Conservation (phyloP, 64 coral and sea anemone species). For the Dendronephthya gigantea region DNA sequence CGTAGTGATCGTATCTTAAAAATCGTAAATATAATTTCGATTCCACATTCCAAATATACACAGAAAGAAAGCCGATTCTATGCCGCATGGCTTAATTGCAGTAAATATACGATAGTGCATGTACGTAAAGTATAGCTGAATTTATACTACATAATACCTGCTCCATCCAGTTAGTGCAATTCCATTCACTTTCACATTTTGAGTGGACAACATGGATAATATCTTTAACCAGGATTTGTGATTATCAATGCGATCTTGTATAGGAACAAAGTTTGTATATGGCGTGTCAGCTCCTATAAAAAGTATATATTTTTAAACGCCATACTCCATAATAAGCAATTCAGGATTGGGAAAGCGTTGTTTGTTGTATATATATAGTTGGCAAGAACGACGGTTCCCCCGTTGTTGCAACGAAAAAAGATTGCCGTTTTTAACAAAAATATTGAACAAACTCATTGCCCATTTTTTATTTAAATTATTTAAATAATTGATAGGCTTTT, state of each 20-base stretch:
- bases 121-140: too few species aligned
- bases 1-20: conserved; percentile 74
- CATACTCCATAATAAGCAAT: too few species aligned
- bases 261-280: conserved; percentile 57
- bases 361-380: too few species aligned
- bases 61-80: neutral
- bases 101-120: neutral
- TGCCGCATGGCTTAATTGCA: too few species aligned
- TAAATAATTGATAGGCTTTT: too few species aligned
- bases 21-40: neutral
- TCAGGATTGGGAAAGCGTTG: too few species aligned
- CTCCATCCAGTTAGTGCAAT: conserved; percentile 93
- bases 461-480: too few species aligned
- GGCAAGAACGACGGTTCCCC: too few species aligned
- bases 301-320: neutral
- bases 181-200: conserved; percentile 43
- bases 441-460: too few species aligned
- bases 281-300: conserved; percentile 66
- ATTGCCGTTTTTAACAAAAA: too few species aligned
- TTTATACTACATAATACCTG: conserved; percentile 44
- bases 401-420: too few species aligned
- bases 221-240: conserved; percentile 69
- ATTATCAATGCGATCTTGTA: conserved; percentile 63
- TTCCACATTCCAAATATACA: neutral
- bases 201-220: conserved; percentile 30